Conservation (phyloP, 53 echinoderm and acorn worm genomes). For the Stichopus horrens region DNA sequence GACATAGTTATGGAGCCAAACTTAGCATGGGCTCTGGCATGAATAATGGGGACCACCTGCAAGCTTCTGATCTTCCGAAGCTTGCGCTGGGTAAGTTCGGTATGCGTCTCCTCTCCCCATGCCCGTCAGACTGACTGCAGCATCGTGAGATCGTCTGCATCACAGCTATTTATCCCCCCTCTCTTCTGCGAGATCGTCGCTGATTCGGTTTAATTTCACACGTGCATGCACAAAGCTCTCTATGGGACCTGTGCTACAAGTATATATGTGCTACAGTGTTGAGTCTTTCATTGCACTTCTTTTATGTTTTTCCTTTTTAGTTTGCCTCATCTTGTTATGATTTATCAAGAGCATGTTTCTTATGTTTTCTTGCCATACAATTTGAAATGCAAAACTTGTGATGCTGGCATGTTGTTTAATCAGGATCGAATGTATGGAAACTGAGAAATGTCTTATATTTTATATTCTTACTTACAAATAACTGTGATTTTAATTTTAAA, state of each 20-base stretch:
- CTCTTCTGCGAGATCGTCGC: not conserved
- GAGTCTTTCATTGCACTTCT: not conserved
- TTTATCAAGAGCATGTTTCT: no score
- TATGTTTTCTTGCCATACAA: no score
- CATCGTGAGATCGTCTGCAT: not conserved
- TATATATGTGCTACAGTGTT: not conserved
- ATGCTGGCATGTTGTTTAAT: no score
- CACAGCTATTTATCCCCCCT: not conserved
- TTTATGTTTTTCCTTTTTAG: not conserved
- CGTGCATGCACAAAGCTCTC: not conserved
- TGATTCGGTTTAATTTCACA: not conserved
- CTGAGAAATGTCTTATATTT: no score
- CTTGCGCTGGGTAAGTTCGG: slow-evolving; percentile 77
- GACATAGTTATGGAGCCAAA: slow-evolving; percentile 98
- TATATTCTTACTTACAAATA: no score
- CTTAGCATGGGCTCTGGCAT: slow-evolving; percentile 56
- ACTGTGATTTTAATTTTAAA: no score
- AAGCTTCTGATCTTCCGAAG: slow-evolving; percentile 71
- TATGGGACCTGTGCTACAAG: not conserved
- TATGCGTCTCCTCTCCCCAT: not conserved
- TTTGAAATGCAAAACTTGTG: no score
- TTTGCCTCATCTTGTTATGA: not conserved
- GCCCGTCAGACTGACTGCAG: no score
- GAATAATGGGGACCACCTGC: slow-evolving; percentile 71
- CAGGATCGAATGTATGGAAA: no score